Percentiles rank a stretch among this genome's conserved stretches.
These are phyloP conservation scores for Martes martes DNA, from an alignment of 2,113 vertebrate genomes.

Conservation along the genomic window DNA sequence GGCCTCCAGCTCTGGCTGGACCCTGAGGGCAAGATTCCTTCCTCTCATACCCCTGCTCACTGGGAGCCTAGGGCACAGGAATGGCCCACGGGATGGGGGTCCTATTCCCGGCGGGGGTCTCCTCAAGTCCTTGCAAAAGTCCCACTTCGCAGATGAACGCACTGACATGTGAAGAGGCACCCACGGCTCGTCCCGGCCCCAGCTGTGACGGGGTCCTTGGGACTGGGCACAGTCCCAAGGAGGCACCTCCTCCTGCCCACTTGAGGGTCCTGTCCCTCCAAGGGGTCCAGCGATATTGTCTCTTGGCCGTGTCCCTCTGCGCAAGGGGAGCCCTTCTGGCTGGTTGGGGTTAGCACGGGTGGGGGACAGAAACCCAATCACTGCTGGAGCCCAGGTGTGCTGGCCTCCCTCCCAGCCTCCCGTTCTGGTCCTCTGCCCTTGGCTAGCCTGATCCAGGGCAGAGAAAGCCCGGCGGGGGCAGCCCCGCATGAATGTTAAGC, in stretches of 20 bases:
- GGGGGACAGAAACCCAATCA: neutral
- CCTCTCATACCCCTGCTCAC: neutral
- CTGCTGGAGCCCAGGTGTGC: neutral
- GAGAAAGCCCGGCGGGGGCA: neutral
- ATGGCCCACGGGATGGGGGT: neutral
- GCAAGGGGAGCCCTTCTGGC: neutral
- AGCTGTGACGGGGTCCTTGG: neutral
- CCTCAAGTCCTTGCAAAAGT: neutral
- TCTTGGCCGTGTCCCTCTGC: neutral
- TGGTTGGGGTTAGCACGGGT: neutral
- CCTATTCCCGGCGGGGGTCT: neutral
- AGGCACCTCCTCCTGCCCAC: neutral
- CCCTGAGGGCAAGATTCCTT: neutral
- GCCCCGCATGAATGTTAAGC: neutral
- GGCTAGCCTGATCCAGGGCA: neutral
- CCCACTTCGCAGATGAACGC: neutral
- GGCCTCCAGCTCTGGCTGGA: neutral
- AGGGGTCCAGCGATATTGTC: fast-evolving
- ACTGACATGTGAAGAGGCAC: neutral
- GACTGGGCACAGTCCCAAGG: neutral
- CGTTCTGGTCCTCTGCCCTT: neutral
- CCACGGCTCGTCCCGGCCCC: too few species aligned
- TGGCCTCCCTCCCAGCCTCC: neutral
- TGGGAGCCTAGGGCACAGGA: neutral
- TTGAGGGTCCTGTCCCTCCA: neutral